phyloP scores from a whole-genome alignment of 2,888 invertebrate genomes.

The Catonia carolina region DNA sequence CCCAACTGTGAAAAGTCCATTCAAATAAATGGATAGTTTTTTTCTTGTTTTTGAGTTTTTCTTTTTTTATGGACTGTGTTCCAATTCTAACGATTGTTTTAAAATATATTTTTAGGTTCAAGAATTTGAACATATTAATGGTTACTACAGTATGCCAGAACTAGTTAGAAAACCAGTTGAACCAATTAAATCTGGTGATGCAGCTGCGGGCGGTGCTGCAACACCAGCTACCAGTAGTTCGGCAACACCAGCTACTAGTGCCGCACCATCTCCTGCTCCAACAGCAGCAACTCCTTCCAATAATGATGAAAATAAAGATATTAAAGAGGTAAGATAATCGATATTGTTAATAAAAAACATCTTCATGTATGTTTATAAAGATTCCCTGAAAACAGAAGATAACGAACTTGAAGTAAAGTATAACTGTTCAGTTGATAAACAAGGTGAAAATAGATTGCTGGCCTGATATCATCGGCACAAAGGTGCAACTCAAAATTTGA shows the following conservation, averaged over 20 bases:
- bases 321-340: slow-evolving; percentile 32
- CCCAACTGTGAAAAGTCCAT: too few species aligned
- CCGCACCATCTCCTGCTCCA: slow-evolving; percentile 61
- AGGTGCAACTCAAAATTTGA: too few species aligned
- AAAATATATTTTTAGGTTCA: slow-evolving; percentile 61
- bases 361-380: slow-evolving; percentile 23
- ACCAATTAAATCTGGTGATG: slow-evolving; percentile 50
- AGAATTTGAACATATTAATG: slow-evolving; percentile 98
- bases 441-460: too few species aligned
- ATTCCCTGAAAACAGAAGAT: slow-evolving; percentile 26
- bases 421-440: slow-evolving; percentile 25
- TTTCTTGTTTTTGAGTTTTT: too few species aligned
- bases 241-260: slow-evolving; percentile 59
- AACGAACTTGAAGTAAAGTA: slow-evolving; percentile 1
- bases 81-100: too few species aligned
- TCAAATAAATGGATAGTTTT: too few species aligned
- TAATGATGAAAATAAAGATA: slow-evolving; percentile 37
- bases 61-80: too few species aligned
- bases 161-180: slow-evolving; percentile 73
- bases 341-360: slow-evolving; percentile 19
- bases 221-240: slow-evolving; percentile 41
- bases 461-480: too few species aligned
- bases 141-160: slow-evolving; percentile 95
- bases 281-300: slow-evolving; percentile 46
- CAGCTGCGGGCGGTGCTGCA: slow-evolving; percentile 39